phyloP scores from a whole-genome alignment of 2,888 invertebrate genomes.

The Psococerastis gibbosa region DNA sequence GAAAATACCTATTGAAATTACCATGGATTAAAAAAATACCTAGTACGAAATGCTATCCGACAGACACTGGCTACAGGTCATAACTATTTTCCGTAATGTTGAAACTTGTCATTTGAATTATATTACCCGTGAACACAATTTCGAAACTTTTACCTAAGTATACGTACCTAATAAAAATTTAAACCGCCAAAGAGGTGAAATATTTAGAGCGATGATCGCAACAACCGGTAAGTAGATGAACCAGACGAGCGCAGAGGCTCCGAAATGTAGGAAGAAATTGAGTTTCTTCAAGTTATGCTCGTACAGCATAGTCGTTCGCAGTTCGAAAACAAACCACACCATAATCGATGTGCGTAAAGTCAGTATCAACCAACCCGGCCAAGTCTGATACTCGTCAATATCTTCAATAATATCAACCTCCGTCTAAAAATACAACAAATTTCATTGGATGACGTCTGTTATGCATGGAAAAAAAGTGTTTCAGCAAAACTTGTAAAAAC shows the following conservation, averaged over 20 bases:
- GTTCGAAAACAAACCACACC: conserved; percentile 69
- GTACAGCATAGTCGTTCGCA: conserved; percentile 57
- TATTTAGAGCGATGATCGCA: conserved; percentile 79
- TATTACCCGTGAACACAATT: not conserved
- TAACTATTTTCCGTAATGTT: no score
- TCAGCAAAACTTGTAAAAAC: no score
- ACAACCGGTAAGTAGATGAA: conserved; percentile 92
- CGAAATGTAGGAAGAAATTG: conserved; percentile 88
- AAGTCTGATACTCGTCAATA: conserved; percentile 92
- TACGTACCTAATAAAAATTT: conserved; percentile 73
- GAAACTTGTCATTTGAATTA: no score
- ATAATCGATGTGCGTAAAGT: conserved; percentile 69
- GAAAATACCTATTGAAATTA: no score
- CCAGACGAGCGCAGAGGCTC: conserved; percentile 95
- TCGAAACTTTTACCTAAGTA: not conserved
- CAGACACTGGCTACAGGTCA: no score
- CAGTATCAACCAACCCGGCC: conserved; percentile 91
- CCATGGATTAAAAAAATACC: no score
- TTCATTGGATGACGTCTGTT: no score
- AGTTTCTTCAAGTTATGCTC: conserved; percentile 68
- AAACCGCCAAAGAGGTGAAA: conserved; percentile 88
- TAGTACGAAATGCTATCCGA: no score
- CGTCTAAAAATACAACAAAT: conserved; percentile 38
- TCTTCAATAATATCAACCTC: conserved; percentile 93
- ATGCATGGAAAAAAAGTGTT: conserved; percentile 12